phyloP scores from a whole-genome alignment of 2,888 invertebrate species.

The Phaonia tiefii region DNA sequence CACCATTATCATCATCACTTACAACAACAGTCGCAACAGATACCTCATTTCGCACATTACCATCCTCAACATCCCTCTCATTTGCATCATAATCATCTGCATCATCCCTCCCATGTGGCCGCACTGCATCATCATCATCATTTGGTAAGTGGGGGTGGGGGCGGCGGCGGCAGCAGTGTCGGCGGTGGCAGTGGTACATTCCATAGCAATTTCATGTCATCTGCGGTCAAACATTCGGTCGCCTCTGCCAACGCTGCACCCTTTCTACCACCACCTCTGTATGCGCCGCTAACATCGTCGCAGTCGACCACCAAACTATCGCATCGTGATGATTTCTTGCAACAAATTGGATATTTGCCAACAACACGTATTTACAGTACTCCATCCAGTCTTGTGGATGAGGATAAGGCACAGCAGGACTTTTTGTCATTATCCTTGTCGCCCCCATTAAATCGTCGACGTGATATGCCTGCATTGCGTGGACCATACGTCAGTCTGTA shows the following conservation, averaged over 20 bases:
- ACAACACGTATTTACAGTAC: conserved; percentile 79
- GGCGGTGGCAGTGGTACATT: conserved; percentile 65
- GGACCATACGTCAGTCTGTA: conserved; percentile 80
- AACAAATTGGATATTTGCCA: conserved; percentile 80
- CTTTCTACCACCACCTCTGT: conserved; percentile 60
- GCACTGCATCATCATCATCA: conserved; percentile 41
- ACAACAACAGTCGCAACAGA: conserved; percentile 71
- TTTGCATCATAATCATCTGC: conserved; percentile 72
- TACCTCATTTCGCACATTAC: conserved; percentile 68
- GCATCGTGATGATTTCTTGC: conserved; percentile 79
- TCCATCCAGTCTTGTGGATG: conserved; percentile 76
- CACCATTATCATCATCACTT: conserved; percentile 72
- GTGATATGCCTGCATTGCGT: conserved; percentile 80
- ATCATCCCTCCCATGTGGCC: conserved; percentile 65
- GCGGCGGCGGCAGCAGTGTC: conserved; percentile 65
- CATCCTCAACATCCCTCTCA: conserved; percentile 68
- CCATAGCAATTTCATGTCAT: conserved; percentile 63
- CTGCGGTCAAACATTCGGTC: conserved; percentile 66
- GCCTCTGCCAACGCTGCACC: conserved; percentile 63
- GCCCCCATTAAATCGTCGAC: conserved; percentile 79
- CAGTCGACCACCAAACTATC: conserved; percentile 78
- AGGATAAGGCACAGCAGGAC: conserved; percentile 79
- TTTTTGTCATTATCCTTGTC: conserved; percentile 80
- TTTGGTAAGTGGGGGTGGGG: conserved; percentile 64
- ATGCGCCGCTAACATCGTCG: conserved; percentile 74